Conservation (phyloP, 2,113 vertebrate species). For the Pollachius pollachius region DNA sequence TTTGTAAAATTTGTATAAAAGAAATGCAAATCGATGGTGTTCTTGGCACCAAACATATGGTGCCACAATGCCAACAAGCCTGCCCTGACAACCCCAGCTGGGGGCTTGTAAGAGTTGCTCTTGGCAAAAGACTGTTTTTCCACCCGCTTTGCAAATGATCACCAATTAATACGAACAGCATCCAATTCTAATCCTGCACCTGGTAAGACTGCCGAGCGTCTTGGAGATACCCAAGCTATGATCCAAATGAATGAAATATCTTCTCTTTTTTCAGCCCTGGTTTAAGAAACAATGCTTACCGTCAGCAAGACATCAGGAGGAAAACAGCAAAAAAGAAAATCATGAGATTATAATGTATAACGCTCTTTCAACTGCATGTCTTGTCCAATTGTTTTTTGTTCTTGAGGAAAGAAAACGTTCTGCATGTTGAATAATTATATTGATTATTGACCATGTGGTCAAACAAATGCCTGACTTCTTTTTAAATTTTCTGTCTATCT, state of each 20-base stretch:
- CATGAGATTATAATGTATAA: too few species aligned
- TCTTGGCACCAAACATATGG: slow-evolving; percentile 85
- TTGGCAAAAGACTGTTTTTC: slow-evolving; percentile 79
- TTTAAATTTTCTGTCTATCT: too few species aligned
- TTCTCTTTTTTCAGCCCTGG: not conserved
- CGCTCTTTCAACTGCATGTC: too few species aligned
- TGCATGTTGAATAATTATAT: too few species aligned
- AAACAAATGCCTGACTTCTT: too few species aligned
- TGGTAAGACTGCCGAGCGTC: slow-evolving; percentile 71
- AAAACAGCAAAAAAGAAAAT: not conserved
- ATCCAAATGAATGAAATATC: slow-evolving; percentile 52
- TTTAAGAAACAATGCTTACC: slow-evolving; percentile 34
- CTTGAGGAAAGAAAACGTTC: too few species aligned
- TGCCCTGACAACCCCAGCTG: slow-evolving; percentile 84
- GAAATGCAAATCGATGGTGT: slow-evolving; percentile 84
- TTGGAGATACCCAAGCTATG: slow-evolving; percentile 60
- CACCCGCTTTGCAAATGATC: slow-evolving; percentile 82
- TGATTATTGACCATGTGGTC: too few species aligned
- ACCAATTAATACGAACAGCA: slow-evolving; percentile 83
- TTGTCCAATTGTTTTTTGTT: too few species aligned
- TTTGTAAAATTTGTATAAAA: slow-evolving; percentile 84
- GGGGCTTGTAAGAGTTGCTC: slow-evolving; percentile 81
- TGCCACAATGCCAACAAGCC: slow-evolving; percentile 81
- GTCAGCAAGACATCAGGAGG: slow-evolving; percentile 41
- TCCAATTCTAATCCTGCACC: slow-evolving; percentile 80